Base-by-base conservation (phyloP, 2,113 vertebrate genomes). In the Sinocyclocheilus anshuiensis region DNA sequence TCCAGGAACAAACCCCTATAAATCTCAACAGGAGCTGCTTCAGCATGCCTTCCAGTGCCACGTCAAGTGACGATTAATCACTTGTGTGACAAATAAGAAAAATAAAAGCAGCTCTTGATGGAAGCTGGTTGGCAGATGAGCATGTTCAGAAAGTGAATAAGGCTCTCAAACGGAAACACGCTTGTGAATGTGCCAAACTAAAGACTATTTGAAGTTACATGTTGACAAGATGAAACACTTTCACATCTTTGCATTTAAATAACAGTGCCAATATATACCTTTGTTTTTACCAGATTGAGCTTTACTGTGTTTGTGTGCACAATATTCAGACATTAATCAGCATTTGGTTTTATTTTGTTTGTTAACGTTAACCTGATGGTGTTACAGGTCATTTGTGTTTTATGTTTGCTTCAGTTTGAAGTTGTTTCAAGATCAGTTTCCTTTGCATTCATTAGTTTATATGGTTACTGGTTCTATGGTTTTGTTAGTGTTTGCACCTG, bases 11-110 rank as follows among this genome's bases (percentile, higher is more conserved):
- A 86, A 77, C 89, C 87, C 79, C 65, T 81, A 81, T 81, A 76
- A 83, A 84, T 67, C 45, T 63, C 77, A 87, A 72, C 71, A 76
- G 72, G 83, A 87, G 86, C 77, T 86, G 88, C 77, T 84, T 77
- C 83, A 76, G 63, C 90, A 85, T 87, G 86, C 59, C 77, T 81
- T 84, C 55, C 87, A 88, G 81, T 89, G 87, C 79, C 74, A 86
- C 48, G 77, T 86, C 89, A 88, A 85, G 84, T 79, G 89, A 80
- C 79, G 42, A 91, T 89, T 87, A 90, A 89, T 91, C 87, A 87
- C 81, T 65, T 39, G 50, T 69, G 85, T 86, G 79, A 86, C 83
- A 89, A 88, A 89, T 85, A 81, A 88, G 83, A 87, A 55, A 78
- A 61, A 90, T 77, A 87, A 87, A 69, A 69, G 77, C 72, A 75